Base-by-base conservation (phyloP, 1,140 invertebrate species). In the Trialeurodes vaporariorum region DNA sequence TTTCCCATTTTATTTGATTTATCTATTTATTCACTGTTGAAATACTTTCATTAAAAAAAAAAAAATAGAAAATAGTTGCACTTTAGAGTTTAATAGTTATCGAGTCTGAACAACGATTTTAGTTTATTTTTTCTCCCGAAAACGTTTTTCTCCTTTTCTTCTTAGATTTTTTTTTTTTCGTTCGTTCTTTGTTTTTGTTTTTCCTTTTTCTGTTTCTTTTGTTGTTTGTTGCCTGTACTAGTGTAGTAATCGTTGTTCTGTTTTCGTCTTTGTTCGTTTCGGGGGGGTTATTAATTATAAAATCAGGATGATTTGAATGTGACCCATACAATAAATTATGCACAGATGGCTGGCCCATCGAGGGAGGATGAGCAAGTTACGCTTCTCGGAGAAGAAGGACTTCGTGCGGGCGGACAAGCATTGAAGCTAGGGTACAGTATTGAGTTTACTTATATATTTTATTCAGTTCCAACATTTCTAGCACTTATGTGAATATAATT, bases 291-390 rank as follows among this genome's bases (percentile, higher is more conserved):
- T 9, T 49, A 5, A 49, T 49, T 49, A 9, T 49, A 49, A n/a
- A 49, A 49, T 49, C 34, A 49, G 34, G 34, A 49, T 49, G 34
- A 49, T 49, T 49, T 49, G 17, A 49, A 17, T 49, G 17, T 49
- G 34, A 49, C 34, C 5, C 34, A 49, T 9, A 49, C 34, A 49
- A 49, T 49, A 49, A 49, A 49, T 61, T 65, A 59, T 69, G 66
- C 69, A 63, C 89, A 93, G 91, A 92, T 93, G 91, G 89, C 90
- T 80, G 90, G 92, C 80, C 88, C 90, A 78, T 88, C 90, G 78
- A 87, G 91, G 75, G 90, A 93, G 79, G 94, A 97, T 82, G 94
- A 97, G 81, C 91, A 91, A 82, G 89, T 94, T 72, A 93, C 92
- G 74, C 85, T 97, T 74, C 86, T 97, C 75, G 93, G 93, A 77